Base-by-base conservation (phyloP, 1,140 invertebrate species). In the Drosophila simulans region DNA sequence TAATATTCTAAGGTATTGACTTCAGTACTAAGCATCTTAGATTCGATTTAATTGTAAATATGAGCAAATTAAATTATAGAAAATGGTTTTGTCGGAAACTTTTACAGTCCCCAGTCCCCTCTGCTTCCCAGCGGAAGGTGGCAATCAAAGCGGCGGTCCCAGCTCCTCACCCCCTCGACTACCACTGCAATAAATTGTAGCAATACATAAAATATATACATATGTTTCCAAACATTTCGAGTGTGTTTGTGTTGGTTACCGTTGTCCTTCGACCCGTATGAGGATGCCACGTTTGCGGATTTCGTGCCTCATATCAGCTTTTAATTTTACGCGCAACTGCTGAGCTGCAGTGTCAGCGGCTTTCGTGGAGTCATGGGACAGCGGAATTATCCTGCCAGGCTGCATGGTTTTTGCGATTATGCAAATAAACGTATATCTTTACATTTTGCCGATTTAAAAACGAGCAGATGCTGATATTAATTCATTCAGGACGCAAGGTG, bases 281-380 rank as follows among this genome's bases (percentile, higher is more conserved):
- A 65, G 72, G 35, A 52, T 80, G 69, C 82, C 65, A 71, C 78
- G 83, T 86, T 82, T 69, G 74, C 83, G 62, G 70, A 88, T 88
- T 88, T 82, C 75, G 75, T 82, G 64, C 65, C 82, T 59, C 82
- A 88, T 86, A 86, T 82, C 86, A 83, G 82, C 82, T 85, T 85
- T 85, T 85, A 85, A 85, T 85, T 85, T 85, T 56, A 86, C 64
- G 74, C 78, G 74, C 60, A 75, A 76, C 62, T 76, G 72, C 73
- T 76, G 73, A 76, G 71, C 62, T 72, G 73, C 82, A 71, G 82
- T 77, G 81, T 85, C 81, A 85, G 81, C 81, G 78, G 73, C 45
- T 77, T 65, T 56, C 34, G 42, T 66, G 71, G 72, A 60, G 75
- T 75, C 71, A 75, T 65, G 72, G 60, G 71, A 48, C 72, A 75